phyloP scores from a whole-genome alignment of 2,888 invertebrate genomes.

The Antitype chi region DNA sequence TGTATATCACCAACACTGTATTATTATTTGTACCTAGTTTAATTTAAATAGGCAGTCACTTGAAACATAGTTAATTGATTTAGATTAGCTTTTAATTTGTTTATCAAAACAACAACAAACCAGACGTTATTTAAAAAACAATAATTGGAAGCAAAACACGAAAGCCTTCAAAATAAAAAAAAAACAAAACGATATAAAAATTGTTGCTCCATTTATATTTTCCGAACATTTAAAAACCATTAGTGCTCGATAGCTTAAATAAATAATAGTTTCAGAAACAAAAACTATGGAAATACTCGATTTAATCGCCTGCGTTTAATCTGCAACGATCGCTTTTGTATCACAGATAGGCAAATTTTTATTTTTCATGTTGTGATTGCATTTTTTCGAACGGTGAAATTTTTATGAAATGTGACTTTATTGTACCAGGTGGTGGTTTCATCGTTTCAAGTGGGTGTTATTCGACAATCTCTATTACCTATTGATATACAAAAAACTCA shows the following conservation, averaged over 20 bases:
- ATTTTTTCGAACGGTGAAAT: not conserved
- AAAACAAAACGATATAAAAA: not conserved
- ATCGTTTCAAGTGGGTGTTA: not conserved
- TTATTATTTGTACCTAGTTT: not conserved
- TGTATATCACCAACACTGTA: too few species aligned
- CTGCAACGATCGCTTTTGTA: constrained; percentile 26
- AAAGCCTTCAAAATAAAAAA: not conserved
- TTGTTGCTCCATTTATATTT: constrained; percentile 10
- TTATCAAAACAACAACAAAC: not conserved
- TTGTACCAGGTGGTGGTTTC: not conserved
- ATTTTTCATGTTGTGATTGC: not conserved
- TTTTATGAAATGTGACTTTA: not conserved
- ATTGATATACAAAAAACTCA: too few species aligned
- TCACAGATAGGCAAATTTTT: not conserved
- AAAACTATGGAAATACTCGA: constrained; percentile 23
- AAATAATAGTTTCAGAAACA: constrained; percentile 38
- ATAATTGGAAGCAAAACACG: not conserved
- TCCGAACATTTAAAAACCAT: constrained; percentile 63
- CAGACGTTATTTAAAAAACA: not conserved
- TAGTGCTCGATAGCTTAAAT: constrained; percentile 50
- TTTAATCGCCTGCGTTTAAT: constrained; percentile 37
- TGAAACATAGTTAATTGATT: not conserved
- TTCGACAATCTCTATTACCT: not conserved
- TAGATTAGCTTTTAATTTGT: not conserved
- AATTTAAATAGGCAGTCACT: not conserved